Base-by-base conservation (phyloP, 2,888 invertebrate species). In the Troides aeacus region DNA sequence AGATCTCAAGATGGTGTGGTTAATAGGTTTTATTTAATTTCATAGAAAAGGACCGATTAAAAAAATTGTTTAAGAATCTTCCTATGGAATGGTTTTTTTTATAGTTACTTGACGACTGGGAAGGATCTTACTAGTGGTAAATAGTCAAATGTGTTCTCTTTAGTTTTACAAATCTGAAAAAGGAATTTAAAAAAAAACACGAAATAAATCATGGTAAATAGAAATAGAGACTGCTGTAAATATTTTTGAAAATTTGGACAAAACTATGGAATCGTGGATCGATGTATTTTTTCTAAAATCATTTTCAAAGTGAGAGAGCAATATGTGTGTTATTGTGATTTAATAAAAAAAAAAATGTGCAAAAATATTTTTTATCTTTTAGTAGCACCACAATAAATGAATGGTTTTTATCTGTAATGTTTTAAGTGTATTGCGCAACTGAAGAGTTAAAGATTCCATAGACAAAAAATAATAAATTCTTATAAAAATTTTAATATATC, bases 1-100 rank as follows among this genome's bases (percentile, higher is more conserved):
- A 85, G 92, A 92, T 92, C 92, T 92, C 92, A 92, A 76, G 84
- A 84, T 76, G 85, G 86, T 84, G 87, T 88, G 84, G 83, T 83
- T 70, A 74, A 71, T 80, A 78, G 84, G 82, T 86, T 81, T 84
- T 84, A 88, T 87, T 88, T 86, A 85, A 86, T 82, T 85, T 79
- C 81, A 84, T 87, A 87, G 84, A 76, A 80, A 84, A 79, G 83
- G 84, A 88, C 83, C 75, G 81, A 78, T 74, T 75, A 79, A 78
- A 81, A 77, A 81, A 79, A 77, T 73, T 57, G 57, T 72, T 71
- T 68, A 71, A 71, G 70, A 72, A 71, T 56, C 65, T 66, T 64
- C 60, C 59, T 65, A 66, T 21, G 69, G 36, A 58, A 68, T 64
- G 58, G 30, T 30, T 61, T 68, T 70, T 70, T 50, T 17, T 66